A percentile compares a stretch with the other conserved stretches of the same genome.
phyloP scores from a whole-genome alignment of 1,140 invertebrate genomes.

The Agrilus planipennis region DNA sequence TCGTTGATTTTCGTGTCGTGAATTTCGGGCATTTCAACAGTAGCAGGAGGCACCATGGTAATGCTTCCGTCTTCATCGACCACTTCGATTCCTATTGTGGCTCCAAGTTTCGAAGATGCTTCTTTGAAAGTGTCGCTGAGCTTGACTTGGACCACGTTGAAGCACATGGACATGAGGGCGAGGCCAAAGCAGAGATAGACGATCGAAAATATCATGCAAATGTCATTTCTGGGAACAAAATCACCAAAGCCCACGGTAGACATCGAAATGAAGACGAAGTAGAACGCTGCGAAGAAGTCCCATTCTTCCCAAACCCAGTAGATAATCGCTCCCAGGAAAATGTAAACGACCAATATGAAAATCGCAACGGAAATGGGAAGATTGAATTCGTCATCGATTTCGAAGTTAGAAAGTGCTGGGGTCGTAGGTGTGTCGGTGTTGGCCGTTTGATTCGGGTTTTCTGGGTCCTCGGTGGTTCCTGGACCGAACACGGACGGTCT shows the following conservation, averaged over 20 bases:
- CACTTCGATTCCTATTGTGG: slow-evolving; percentile 69
- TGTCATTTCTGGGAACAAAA: slow-evolving; percentile 73
- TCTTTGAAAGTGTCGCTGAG: slow-evolving; percentile 72
- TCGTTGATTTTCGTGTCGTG: too few relatives aligned
- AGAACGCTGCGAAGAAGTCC: slow-evolving; percentile 80
- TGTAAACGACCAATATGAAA: slow-evolving; percentile 68
- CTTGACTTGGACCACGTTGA: slow-evolving; percentile 87
- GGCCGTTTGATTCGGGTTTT: slow-evolving; percentile 26
- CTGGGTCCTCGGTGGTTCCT: slow-evolving; percentile 15
- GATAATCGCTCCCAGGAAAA: slow-evolving; percentile 67
- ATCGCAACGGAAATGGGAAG: slow-evolving; percentile 79
- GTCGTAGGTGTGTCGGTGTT: slow-evolving; percentile 48
- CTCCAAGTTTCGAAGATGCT: slow-evolving; percentile 73
- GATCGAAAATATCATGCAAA: slow-evolving; percentile 87
- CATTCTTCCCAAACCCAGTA: slow-evolving; percentile 71
- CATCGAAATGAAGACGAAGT: slow-evolving; percentile 91
- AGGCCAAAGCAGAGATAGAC: slow-evolving; percentile 89
- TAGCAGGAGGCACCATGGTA: slow-evolving; percentile 20
- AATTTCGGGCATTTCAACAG: slow-evolving; percentile 27
- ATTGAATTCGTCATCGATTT: slow-evolving; percentile 88
- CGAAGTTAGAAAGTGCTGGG: slow-evolving; percentile 52
- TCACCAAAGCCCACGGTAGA: slow-evolving; percentile 90
- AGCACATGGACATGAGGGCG: slow-evolving; percentile 91
- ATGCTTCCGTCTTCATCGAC: slow-evolving; percentile 48
- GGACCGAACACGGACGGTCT: slow-evolving; percentile 49